Base-by-base conservation (phyloP, 2,888 invertebrate genomes). In the Eupithecia centaureata region DNA sequence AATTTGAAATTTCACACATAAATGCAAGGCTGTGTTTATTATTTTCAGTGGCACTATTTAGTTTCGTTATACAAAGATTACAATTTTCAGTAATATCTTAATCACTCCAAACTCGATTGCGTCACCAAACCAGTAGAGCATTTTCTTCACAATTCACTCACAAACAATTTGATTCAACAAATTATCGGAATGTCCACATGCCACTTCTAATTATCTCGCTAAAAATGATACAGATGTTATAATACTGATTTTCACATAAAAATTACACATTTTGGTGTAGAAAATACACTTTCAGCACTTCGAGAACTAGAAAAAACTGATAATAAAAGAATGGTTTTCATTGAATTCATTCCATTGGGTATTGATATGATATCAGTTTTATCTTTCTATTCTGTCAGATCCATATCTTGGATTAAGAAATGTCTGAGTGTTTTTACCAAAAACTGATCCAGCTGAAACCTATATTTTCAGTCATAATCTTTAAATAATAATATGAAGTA, bases 141-240 rank as follows among this genome's bases (percentile, higher is more conserved):
- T 32, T n/a, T 66, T 60, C 35, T 47, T 25, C 25, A 18, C 52
- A 27, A 10, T 65, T 65, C 84, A 86, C 85, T 87, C 85, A 63
- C 79, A 82, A 83, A 67, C 80, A 84, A 79, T 82, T 87, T 87
- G 80, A 74, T 62, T 62, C 0, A 75, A 76, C 86, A 88, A 88
- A 81, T 81, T 84, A 80, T 79, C 78, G 79, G 86, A 88, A 85
- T 86, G 84, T 62, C 67, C 52, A 8, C 33, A 8, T 3, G 22
- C 2, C 25, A 52, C 15, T 25, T 28, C 61, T 35, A 5, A 27
- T 32, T 52, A 47, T 35, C 15, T 4, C n/a, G 3, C 0, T 62
- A n/a, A 38, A 60, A 18, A 18, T 5, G 5, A 10, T 51, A 60
- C 30, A 25, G 30, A n/a, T 4, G 32, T 22, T 25, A 25, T 25